A percentile compares a stretch with the other conserved stretches of the same genome.
Conservation (phyloP, 2,797 vertebrate species). For the Lacerta bilineata region DNA sequence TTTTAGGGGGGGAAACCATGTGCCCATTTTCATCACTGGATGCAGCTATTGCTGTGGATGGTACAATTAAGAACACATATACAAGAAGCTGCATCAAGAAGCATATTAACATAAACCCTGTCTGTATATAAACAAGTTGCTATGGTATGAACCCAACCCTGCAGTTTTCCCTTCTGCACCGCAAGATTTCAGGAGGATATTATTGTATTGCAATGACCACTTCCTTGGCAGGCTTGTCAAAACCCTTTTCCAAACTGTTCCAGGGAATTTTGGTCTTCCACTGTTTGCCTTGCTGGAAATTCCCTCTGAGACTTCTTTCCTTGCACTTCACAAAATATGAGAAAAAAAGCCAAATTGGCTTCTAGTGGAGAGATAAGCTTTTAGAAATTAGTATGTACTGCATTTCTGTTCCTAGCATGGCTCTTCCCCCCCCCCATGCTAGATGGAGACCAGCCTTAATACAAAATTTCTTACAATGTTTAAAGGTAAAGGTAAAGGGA, state of each 20-base stretch:
- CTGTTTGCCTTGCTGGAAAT: neutral
- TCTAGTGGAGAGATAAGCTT: neutral
- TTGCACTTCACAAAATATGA: neutral
- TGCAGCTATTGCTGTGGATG: neutral
- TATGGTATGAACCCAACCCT: neutral
- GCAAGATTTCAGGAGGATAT: slow-evolving; percentile 27
- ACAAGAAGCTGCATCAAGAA: slow-evolving; percentile 2
- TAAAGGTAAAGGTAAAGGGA: too few relatives aligned
- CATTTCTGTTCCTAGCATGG: neutral
- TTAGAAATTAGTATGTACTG: neutral
- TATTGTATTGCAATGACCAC: slow-evolving; percentile 23
- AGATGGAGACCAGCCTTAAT: too few relatives aligned
- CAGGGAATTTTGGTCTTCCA: neutral
- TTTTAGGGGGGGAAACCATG: neutral
- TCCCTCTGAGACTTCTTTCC: slow-evolving; percentile 7
- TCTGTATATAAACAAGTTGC: neutral
- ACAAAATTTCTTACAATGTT: too few relatives aligned
- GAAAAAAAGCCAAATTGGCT: neutral
- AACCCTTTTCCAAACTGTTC: slow-evolving; percentile 17
- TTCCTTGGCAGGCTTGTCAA: slow-evolving; percentile 20
- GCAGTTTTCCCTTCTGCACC: neutral
- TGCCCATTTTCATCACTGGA: neutral
- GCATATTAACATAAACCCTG: neutral
- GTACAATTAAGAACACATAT: neutral
- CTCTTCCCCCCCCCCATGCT: neutral